These are phyloP conservation scores for Neoscelio sp. DNA, from an alignment of 2,888 invertebrate species.

Conservation along the genomic window DNA sequence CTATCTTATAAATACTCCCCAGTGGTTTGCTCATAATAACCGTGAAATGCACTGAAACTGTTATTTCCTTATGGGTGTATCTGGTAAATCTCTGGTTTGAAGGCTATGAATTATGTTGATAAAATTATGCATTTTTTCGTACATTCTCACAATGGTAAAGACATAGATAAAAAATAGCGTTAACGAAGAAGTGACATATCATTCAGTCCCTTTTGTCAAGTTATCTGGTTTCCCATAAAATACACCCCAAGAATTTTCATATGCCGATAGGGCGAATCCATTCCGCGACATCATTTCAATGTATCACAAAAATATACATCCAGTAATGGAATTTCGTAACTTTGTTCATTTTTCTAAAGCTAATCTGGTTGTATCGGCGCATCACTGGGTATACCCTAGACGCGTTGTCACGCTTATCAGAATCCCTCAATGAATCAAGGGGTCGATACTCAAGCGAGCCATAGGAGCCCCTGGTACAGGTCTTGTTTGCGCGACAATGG, in stretches of 20 bases:
- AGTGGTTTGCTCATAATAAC: too few relatives aligned
- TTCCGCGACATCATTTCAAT: slow-evolving; percentile 15
- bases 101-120: too few relatives aligned
- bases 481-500: slow-evolving; percentile 58
- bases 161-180: too few relatives aligned
- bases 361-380: slow-evolving; percentile 40
- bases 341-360: slow-evolving; percentile 58
- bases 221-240: slow-evolving; percentile 9
- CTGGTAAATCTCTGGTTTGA: too few relatives aligned
- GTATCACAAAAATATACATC: slow-evolving; percentile 34
- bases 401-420: slow-evolving; percentile 54
- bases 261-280: slow-evolving; percentile 21
- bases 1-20: too few relatives aligned
- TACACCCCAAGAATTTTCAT: slow-evolving; percentile 2
- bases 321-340: slow-evolving; percentile 50
- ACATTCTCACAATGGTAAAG: too few relatives aligned
- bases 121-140: too few relatives aligned
- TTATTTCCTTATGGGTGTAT: too few relatives aligned
- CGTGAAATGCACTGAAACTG: too few relatives aligned
- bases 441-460: slow-evolving; percentile 39
- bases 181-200: background rate
- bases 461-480: background rate
- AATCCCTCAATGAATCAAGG: slow-evolving; percentile 35
- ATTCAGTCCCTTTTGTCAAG: too few relatives aligned
- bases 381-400: slow-evolving; percentile 16